Conservation (phyloP, 2,797 vertebrate species). For the Hirundo rustica region DNA sequence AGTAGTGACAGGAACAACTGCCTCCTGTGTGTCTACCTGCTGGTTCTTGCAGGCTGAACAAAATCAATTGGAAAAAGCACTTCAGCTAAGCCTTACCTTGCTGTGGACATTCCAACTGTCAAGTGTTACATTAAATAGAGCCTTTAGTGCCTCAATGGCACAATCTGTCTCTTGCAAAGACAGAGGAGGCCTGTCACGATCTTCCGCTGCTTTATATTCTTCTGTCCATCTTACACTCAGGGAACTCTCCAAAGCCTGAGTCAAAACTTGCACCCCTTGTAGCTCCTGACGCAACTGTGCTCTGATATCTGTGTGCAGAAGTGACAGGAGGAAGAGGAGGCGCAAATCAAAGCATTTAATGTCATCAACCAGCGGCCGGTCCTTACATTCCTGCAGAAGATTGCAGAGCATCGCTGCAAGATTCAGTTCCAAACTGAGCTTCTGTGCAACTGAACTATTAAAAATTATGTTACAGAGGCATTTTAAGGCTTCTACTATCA, state of each 20-base stretch:
- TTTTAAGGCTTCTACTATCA: constrained; percentile 95
- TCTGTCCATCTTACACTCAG: constrained; percentile 89
- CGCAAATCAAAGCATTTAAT: constrained; percentile 94
- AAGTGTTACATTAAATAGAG: constrained; percentile 95
- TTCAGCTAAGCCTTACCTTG: constrained; percentile 81
- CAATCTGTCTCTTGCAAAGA: constrained; percentile 87
- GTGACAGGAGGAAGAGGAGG: constrained; percentile 94
- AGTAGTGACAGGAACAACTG: neutral
- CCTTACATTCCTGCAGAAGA: constrained; percentile 79
- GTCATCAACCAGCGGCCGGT: constrained; percentile 80
- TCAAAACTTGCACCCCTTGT: constrained; percentile 86
- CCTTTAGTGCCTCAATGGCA: constrained; percentile 93
- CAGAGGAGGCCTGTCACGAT: constrained; percentile 78
- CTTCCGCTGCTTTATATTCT: constrained; percentile 83
- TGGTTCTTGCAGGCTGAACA: neutral
- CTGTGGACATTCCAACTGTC: constrained; percentile 84
- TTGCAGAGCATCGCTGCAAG: constrained; percentile 87
- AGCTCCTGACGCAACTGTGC: constrained; percentile 82
- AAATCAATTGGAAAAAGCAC: neutral
- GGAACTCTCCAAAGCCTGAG: constrained; percentile 88
- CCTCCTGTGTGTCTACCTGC: neutral
- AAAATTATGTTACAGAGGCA: constrained; percentile 97
- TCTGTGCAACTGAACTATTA: constrained; percentile 91
- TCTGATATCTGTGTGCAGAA: constrained; percentile 88
- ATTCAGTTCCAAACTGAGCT: constrained; percentile 90